These are phyloP conservation scores for Phortica magna DNA, from an alignment of 2,888 invertebrate genomes.

Conservation along the genomic window DNA sequence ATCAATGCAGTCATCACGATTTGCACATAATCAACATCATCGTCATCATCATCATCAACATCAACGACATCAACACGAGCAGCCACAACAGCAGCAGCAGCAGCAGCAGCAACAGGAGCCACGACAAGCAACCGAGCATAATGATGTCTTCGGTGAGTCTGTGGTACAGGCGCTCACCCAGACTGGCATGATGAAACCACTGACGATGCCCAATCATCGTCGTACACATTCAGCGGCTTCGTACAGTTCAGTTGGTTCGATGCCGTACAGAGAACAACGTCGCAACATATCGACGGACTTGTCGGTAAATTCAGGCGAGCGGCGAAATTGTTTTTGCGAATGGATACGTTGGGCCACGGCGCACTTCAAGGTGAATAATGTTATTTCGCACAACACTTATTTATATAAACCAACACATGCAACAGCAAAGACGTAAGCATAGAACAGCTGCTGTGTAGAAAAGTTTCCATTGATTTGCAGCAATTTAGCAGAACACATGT, in stretches of 20 bases:
- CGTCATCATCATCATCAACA: neutral
- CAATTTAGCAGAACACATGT: neutral
- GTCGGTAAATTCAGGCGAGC: slow-evolving; percentile 33
- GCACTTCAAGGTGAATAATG: slow-evolving; percentile 24
- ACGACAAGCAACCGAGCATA: too few relatives aligned
- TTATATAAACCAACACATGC: too few relatives aligned
- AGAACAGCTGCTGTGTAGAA: neutral
- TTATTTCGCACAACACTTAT: too few relatives aligned
- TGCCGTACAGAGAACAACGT: slow-evolving; percentile 30
- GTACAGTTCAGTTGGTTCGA: slow-evolving; percentile 67
- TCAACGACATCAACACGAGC: slow-evolving; percentile 11
- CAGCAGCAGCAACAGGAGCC: neutral
- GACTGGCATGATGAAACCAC: neutral
- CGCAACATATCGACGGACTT: slow-evolving; percentile 6
- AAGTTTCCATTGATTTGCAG: neutral
- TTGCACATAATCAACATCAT: slow-evolving; percentile 38
- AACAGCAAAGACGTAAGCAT: too few relatives aligned
- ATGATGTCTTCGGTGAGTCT: too few relatives aligned
- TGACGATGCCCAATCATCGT: slow-evolving; percentile 51
- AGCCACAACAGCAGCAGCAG: neutral
- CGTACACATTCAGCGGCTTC: slow-evolving; percentile 69
- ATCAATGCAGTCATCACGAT: slow-evolving; percentile 57
- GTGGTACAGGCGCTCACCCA: slow-evolving; percentile 39
- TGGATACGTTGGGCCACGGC: slow-evolving; percentile 55
- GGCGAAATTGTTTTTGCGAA: slow-evolving; percentile 61